Conservation (phyloP, 2,113 vertebrate species). For the Emydocephalus ijimae region DNA sequence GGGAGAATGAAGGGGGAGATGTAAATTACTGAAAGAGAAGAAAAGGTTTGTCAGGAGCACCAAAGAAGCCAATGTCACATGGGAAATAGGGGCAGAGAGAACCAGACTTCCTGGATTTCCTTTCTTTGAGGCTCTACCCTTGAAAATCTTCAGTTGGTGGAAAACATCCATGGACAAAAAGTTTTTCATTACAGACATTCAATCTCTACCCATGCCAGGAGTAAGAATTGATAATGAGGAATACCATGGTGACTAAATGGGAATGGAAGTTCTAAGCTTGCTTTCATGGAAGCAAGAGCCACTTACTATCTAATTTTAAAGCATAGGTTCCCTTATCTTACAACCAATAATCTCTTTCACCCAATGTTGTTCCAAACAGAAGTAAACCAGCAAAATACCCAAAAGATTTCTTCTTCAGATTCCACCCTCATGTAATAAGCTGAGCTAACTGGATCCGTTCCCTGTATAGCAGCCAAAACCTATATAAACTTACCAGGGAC, state of each 20-base stretch:
- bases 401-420: not conserved
- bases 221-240: not conserved
- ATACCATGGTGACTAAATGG: not conserved
- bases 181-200: not conserved
- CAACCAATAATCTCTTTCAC: not conserved
- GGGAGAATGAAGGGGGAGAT: not conserved
- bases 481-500: not conserved
- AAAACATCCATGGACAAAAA: not conserved
- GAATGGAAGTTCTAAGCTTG: not conserved
- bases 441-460: not conserved
- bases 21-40: not conserved
- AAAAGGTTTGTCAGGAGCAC: not conserved
- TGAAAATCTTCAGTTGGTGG: not conserved
- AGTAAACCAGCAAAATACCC: not conserved
- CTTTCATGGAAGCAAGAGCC: not conserved
- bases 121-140: not conserved
- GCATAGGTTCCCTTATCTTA: not conserved
- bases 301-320: not conserved
- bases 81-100: not conserved
- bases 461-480: not conserved
- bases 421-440: not conserved
- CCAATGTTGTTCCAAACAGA: not conserved
- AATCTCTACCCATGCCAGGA: not conserved
- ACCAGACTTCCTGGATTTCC: not conserved
- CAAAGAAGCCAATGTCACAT: not conserved